These are phyloP conservation scores for Lasaia peninsularis DNA, from an alignment of 1,140 invertebrate species.

Conservation along the genomic window DNA sequence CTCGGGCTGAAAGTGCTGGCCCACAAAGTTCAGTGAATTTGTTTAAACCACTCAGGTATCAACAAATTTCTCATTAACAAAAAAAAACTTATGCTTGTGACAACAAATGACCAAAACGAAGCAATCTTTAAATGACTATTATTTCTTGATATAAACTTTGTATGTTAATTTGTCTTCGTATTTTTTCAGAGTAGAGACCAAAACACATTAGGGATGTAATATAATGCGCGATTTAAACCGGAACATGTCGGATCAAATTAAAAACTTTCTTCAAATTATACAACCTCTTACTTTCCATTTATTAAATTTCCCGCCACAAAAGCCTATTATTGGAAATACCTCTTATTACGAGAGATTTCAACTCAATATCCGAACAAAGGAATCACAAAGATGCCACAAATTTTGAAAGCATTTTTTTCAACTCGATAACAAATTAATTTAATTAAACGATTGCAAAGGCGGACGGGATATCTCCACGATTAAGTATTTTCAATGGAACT, in stretches of 20 bases:
- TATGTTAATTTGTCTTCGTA: too few relatives aligned
- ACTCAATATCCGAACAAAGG: conserved; percentile 8
- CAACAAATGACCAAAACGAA: too few relatives aligned
- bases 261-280: background rate
- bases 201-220: too few relatives aligned
- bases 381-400: conserved; percentile 8
- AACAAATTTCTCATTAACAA: too few relatives aligned
- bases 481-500: conserved; percentile 3
- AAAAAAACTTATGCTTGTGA: too few relatives aligned
- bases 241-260: background rate
- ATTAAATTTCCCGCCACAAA: conserved; percentile 4
- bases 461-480: conserved; percentile 7
- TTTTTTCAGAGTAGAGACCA: too few relatives aligned
- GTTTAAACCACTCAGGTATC: too few relatives aligned
- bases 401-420: conserved; percentile 7
- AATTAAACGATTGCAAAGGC: conserved; percentile 2
- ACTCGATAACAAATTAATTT: conserved; percentile 6
- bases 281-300: background rate
- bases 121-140: too few relatives aligned
- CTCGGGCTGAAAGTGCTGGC: too few relatives aligned
- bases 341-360: conserved; percentile 2
- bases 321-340: background rate
- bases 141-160: too few relatives aligned
- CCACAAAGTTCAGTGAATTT: too few relatives aligned
- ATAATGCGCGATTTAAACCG: background rate